Evolutionary conservation across 2,797 vertebrate species (phyloP).

Genomic region (Microcaecilia unicolor): DNA sequence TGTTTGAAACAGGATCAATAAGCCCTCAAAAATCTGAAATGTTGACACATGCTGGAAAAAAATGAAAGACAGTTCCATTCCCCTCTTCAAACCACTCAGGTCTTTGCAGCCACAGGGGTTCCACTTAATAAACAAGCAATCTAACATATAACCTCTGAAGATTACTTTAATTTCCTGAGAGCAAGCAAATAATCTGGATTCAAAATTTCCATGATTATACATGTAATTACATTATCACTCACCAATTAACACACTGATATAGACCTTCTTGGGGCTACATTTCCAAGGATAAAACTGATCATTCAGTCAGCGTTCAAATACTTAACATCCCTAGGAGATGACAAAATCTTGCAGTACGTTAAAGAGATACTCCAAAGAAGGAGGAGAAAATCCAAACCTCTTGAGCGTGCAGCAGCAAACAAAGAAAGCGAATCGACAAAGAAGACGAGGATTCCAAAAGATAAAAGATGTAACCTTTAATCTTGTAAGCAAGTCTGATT

Average conservation of each 20-base stretch:
- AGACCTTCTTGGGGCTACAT: slow-evolving; percentile 51
- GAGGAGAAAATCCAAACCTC: too few species aligned
- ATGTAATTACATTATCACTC: slow-evolving; percentile 60
- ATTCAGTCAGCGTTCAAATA: slow-evolving; percentile 35
- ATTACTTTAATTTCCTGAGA: slow-evolving; percentile 54
- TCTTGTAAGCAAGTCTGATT: too few species aligned
- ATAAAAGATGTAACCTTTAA: too few species aligned
- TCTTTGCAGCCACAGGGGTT: slow-evolving; percentile 51
- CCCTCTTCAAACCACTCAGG: slow-evolving; percentile 47
- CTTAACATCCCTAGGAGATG: slow-evolving; percentile 23
- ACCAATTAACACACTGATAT: slow-evolving; percentile 62
- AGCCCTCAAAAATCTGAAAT: slow-evolving; percentile 51
- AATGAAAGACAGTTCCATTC: slow-evolving; percentile 39
- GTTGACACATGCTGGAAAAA: slow-evolving; percentile 61
- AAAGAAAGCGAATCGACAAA: too few species aligned
- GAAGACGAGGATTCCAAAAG: too few species aligned
- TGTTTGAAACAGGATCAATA: slow-evolving; percentile 69
- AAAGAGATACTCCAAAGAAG: slow-evolving; percentile 15
- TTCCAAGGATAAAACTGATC: slow-evolving; percentile 49
- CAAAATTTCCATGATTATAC: slow-evolving; percentile 58
- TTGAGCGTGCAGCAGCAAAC: too few species aligned
- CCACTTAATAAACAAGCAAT: slow-evolving; percentile 62
- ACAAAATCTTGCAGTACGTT: slow-evolving; percentile 12
- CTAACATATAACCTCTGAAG: slow-evolving; percentile 54
- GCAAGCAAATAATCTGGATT: slow-evolving; percentile 61